These are phyloP conservation scores for Holacanthus passer DNA, from an alignment of 2,113 vertebrate genomes.

Conservation along the genomic window DNA sequence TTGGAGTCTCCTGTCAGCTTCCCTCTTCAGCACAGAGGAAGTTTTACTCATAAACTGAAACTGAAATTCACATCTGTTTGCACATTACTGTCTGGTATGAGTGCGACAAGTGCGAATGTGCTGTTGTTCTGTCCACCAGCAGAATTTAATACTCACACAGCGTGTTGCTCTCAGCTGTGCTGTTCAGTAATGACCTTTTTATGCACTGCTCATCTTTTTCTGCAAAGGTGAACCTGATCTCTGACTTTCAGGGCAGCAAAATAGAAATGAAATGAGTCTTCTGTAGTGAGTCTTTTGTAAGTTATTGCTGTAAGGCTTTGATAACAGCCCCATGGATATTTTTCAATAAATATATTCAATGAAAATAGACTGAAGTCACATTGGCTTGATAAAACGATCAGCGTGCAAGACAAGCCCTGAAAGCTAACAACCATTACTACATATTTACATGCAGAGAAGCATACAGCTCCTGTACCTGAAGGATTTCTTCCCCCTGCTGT, in stretches of 20 bases:
- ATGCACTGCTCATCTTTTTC: not conserved
- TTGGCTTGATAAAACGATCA: not conserved
- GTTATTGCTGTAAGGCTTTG: not conserved
- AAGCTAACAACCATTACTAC: slow-evolving; percentile 23
- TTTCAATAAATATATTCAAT: not conserved
- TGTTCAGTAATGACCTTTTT: not conserved
- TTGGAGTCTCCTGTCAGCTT: slow-evolving; percentile 82
- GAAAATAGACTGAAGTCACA: not conserved
- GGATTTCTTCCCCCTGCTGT: slow-evolving; percentile 16
- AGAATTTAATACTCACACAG: not conserved
- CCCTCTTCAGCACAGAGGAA: slow-evolving; percentile 80
- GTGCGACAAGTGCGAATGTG: not conserved
- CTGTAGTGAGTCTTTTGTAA: not conserved
- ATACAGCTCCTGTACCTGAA: slow-evolving; percentile 25
- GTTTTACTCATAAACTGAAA: slow-evolving; percentile 76
- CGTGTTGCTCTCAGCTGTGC: not conserved
- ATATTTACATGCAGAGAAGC: slow-evolving; percentile 18
- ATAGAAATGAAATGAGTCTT: not conserved
- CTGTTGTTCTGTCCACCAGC: slow-evolving; percentile 1
- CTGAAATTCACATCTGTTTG: slow-evolving; percentile 71
- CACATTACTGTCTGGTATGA: not conserved
- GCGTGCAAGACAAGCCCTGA: slow-evolving; percentile 21
- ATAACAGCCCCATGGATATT: not conserved
- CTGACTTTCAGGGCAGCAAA: not conserved
- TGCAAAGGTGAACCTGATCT: not conserved